These are phyloP conservation scores for Microdon myrmicae DNA, from an alignment of 2,888 invertebrate species.

Conservation along the genomic window DNA sequence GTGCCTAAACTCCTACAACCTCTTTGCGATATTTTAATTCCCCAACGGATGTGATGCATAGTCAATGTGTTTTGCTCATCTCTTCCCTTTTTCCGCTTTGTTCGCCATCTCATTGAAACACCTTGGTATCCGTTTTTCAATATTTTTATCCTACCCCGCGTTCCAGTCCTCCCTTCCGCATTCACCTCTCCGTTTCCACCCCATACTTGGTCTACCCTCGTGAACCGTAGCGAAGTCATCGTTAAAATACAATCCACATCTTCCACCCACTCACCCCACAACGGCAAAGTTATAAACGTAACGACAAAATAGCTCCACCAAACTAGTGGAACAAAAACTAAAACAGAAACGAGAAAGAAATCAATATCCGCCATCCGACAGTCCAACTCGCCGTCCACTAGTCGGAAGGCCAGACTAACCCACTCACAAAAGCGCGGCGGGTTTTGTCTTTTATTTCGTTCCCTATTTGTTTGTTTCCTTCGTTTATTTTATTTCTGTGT, in stretches of 20 bases:
- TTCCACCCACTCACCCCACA: not conserved
- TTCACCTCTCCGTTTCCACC: constrained; percentile 8
- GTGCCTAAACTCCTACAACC: not conserved
- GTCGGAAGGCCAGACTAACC: too few relatives aligned
- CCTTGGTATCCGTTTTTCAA: too few relatives aligned
- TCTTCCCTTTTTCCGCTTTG: not conserved
- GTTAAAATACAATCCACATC: constrained; percentile 29
- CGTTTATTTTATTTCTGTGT: constrained; percentile 39
- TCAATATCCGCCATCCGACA: constrained; percentile 34
- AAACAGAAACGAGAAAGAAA: constrained; percentile 12
- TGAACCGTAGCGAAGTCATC: constrained; percentile 29
- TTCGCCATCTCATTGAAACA: too few relatives aligned
- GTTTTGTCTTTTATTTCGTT: constrained; percentile 38
- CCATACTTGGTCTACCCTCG: constrained; percentile 10
- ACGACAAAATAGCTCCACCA: constrained; percentile 19
- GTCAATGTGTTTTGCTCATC: constrained; percentile 9
- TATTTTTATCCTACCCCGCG: constrained; percentile 12
- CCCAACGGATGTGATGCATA: constrained; percentile 18
- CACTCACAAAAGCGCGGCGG: too few relatives aligned
- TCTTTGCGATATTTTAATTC: constrained; percentile 20
- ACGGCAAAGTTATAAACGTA: not conserved
- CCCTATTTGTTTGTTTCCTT: constrained; percentile 16
- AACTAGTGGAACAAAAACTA: constrained; percentile 11
- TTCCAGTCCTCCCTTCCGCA: constrained; percentile 23
- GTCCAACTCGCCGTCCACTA: constrained; percentile 25